Base-by-base conservation (phyloP, 2,797 vertebrate genomes). In the Hirundo rustica region DNA sequence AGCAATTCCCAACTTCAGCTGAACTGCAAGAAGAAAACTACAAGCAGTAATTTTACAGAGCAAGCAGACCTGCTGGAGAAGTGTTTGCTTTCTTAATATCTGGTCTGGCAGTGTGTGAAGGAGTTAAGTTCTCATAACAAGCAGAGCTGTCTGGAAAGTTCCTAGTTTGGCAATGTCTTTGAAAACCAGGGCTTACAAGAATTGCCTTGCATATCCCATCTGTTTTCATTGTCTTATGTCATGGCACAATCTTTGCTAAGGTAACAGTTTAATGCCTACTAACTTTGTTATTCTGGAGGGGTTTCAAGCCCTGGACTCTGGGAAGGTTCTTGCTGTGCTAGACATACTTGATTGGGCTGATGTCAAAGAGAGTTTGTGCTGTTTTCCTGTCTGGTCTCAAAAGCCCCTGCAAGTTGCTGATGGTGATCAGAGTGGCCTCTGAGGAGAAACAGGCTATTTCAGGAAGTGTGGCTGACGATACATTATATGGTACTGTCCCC, bases 381-480 rank as follows among this genome's bases (percentile, higher is more conserved):
- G 18, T 74, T 93, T 82, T 80, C 36, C 51, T 53, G 7, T 11
- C 84, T 51, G 26, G 29, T 80, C 84, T 94, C 61, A 50, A 38
- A 93, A 92, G 72, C 54, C 48, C 45, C 75, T 40, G 26, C 68
- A 94, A 75, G 55, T 65, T 57, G 45, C 88, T 57, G 75, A 32
- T 62, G 60, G 57, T 67, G 51, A 81, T 85, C 67, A 84, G 67
- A 90, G 44, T 11, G 29, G 76, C 45, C 89, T 79, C 91, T 18
- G 23, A 70, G 60, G 79, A 95, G 71, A 70, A 91, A 44, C 17
- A 67, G 64, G 55, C 82, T 89, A 57, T 93, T 94, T 93, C 82
- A 67, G 85, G 76, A 85, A 66, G 66, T 25, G 44, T 84, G 80
- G 82, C 82, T 91, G 92, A 65, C 1, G 16, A 70, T 86, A 92